These are phyloP conservation scores for Quadroppia sp. DNA, from an alignment of 2,888 invertebrate species.

Conservation along the genomic window DNA sequence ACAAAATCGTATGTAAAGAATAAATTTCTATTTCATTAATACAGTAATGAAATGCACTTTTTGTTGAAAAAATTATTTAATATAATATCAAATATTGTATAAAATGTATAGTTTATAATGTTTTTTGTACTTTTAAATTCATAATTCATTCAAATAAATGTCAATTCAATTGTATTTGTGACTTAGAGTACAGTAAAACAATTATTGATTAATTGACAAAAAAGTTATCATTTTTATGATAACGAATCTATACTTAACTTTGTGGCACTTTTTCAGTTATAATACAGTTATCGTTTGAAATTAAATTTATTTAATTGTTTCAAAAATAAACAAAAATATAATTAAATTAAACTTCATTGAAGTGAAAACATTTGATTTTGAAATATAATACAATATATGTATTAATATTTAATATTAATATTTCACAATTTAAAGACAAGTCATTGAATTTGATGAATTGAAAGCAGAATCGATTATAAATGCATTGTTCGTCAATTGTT, in stretches of 20 bases:
- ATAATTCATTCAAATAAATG: neutral
- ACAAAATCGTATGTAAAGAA: neutral
- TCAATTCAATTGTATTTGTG: neutral
- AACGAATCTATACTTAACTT: neutral
- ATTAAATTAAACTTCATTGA: neutral
- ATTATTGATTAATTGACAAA: slow-evolving; percentile 11
- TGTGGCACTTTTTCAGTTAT: neutral
- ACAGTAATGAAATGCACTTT: neutral
- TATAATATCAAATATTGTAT: no score
- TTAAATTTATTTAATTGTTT: no score
- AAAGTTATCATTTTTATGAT: neutral
- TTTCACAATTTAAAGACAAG: neutral
- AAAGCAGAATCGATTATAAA: neutral
- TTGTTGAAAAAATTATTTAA: no score
- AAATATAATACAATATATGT: no score
- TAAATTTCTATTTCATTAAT: neutral
- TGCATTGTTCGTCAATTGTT: neutral
- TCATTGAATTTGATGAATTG: neutral
- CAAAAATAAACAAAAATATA: neutral
- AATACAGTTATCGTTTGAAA: no score
- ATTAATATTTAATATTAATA: neutral
- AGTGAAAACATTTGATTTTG: neutral
- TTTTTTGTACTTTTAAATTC: no score
- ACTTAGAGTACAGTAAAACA: neutral
- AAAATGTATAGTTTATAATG: no score